phyloP scores from a whole-genome alignment of 2,888 invertebrate species.

The Periphyllus acericola region DNA sequence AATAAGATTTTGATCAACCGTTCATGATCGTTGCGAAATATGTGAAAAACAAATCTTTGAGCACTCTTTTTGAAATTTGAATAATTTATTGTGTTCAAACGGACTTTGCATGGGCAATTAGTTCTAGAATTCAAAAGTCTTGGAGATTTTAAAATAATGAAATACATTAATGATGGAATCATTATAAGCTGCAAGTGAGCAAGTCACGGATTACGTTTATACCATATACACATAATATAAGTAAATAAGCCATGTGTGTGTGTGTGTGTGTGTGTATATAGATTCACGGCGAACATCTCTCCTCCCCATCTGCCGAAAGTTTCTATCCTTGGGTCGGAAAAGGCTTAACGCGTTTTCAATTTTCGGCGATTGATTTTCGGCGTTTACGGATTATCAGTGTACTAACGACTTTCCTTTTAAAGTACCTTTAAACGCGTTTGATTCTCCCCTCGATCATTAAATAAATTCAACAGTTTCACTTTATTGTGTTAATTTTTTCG shows the following conservation, averaged over 20 bases:
- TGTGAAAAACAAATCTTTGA: neutral
- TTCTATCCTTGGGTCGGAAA: conserved; percentile 6
- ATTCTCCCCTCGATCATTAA: no score
- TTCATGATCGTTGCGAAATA: neutral
- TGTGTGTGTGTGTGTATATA: neutral
- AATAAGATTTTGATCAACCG: neutral
- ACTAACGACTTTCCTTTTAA: neutral
- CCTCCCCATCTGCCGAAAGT: neutral
- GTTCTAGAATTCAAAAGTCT: conserved; percentile 1
- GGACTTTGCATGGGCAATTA: conserved; percentile 36
- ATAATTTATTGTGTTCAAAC: conserved; percentile 28
- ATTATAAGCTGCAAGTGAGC: conserved; percentile 37
- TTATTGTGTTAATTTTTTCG: no score
- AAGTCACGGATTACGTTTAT: conserved; percentile 20
- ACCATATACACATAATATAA: neutral
- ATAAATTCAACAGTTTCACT: no score
- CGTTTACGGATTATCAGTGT: neutral
- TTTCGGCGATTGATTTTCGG: conserved; percentile 17
- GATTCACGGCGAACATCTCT: neutral
- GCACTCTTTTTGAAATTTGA: neutral
- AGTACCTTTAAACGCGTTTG: no score
- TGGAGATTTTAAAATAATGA: neutral
- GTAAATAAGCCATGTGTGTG: neutral
- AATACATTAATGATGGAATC: conserved; percentile 50
- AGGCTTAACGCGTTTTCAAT: conserved; percentile 42